Evolutionary conservation across 2,888 invertebrate genomes (phyloP).

Genomic region (Darwinula stevensoni): DNA sequence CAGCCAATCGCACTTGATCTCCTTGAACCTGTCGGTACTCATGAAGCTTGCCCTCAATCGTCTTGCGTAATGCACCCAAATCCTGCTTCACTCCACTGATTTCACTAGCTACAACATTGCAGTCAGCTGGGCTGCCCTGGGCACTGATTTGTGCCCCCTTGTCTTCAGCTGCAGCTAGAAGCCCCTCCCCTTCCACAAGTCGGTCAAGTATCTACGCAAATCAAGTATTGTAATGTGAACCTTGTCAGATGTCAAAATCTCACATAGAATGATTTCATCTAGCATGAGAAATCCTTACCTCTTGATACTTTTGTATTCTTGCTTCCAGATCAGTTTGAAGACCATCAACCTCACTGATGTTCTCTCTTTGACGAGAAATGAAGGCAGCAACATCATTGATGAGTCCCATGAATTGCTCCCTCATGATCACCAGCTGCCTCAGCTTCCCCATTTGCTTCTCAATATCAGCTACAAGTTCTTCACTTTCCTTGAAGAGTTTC

Average conservation of each 20-base stretch:
- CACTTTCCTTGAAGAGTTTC: slow-evolving; percentile 45
- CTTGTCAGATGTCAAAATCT: neutral
- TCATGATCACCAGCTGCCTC: slow-evolving; percentile 39
- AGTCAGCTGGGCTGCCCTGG: slow-evolving; percentile 58
- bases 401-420: slow-evolving; percentile 62
- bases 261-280: too few relatives aligned
- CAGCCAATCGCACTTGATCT: slow-evolving; percentile 53
- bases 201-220: slow-evolving; percentile 29
- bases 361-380: slow-evolving; percentile 53
- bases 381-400: slow-evolving; percentile 65
- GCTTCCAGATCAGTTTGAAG: too few relatives aligned
- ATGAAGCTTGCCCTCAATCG: slow-evolving; percentile 55
- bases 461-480: slow-evolving; percentile 50
- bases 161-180: slow-evolving; percentile 54
- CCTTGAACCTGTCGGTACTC: slow-evolving; percentile 63
- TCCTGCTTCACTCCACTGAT: slow-evolving; percentile 60
- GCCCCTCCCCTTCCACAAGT: slow-evolving; percentile 67
- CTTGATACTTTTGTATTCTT: too few relatives aligned
- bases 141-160: slow-evolving; percentile 76
- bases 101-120: slow-evolving; percentile 60
- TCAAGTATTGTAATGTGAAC: slow-evolving; percentile 1
- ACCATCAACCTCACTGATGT: slow-evolving; percentile 54
- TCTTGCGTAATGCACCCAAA: slow-evolving; percentile 38
- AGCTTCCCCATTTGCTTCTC: slow-evolving; percentile 43
- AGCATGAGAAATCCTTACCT: too few relatives aligned